Percentiles rank a stretch among this genome's conserved stretches.
Conservation (phyloP, 2,113 vertebrate species). For the Gallinago paraguaiae region DNA sequence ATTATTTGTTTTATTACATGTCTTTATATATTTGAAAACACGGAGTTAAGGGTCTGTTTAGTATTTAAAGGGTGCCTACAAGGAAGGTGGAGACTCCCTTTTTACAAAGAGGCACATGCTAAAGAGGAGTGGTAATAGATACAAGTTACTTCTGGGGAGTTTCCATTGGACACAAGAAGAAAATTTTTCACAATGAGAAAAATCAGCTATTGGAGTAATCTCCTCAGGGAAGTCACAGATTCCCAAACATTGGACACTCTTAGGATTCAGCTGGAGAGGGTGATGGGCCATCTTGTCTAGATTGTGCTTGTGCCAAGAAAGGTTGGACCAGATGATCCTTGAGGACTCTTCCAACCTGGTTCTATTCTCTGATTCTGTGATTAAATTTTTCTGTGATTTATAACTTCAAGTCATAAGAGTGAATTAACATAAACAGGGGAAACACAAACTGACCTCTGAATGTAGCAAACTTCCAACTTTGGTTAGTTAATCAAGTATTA, state of each 20-base stretch:
- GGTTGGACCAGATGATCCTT: neutral
- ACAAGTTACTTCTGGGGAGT: neutral
- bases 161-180: neutral
- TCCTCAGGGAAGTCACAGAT: neutral
- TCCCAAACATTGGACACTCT: neutral
- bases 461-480: neutral
- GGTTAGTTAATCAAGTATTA: neutral
- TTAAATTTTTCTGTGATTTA: neutral
- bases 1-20: neutral
- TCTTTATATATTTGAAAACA: neutral
- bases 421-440: neutral
- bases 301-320: neutral
- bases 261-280: neutral
- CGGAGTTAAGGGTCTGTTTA: neutral
- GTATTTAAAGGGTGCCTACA: neutral
- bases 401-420: neutral
- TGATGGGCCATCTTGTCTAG: neutral
- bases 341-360: neutral
- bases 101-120: neutral
- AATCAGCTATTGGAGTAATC: neutral
- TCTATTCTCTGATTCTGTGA: neutral
- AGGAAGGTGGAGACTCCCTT: neutral
- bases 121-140: neutral
- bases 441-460: neutral
- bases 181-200: neutral